These are phyloP conservation scores for Akabosia matsudoensis DNA, from an alignment of 1,140 invertebrate species.

Conservation along the genomic window DNA sequence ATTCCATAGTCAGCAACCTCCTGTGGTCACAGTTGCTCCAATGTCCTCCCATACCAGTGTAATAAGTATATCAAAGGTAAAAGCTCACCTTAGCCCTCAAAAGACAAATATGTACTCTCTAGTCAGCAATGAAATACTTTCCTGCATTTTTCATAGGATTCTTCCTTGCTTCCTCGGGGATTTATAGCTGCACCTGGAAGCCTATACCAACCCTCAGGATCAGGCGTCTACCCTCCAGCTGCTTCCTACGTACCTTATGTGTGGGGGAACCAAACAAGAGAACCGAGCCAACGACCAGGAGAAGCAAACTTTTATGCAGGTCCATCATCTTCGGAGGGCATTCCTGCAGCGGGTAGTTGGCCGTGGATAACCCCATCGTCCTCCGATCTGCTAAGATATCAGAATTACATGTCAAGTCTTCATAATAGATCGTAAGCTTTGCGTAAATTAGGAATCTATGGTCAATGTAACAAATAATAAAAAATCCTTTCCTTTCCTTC, in stretches of 20 bases:
- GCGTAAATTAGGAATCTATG: conserved; percentile 2
- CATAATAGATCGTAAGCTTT: conserved; percentile 20
- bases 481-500: too few species aligned
- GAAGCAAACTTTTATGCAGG: neutral
- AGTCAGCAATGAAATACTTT: conserved; percentile 20
- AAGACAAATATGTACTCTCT: neutral
- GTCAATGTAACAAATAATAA: too few species aligned
- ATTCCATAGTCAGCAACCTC: conserved; percentile 23
- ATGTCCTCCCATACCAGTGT: conserved; percentile 39
- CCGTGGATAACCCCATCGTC: conserved; percentile 23
- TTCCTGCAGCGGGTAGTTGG: conserved; percentile 14
- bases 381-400: conserved; percentile 28
- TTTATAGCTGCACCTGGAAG: neutral
- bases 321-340: neutral
- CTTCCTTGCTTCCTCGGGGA: neutral
- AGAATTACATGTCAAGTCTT: conserved; percentile 15
- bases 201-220: neutral
- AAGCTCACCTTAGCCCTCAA: conserved; percentile 1
- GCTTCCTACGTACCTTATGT: neutral
- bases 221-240: neutral
- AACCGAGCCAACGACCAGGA: neutral
- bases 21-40: conserved; percentile 45
- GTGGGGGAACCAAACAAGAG: neutral
- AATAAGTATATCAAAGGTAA: conserved; percentile 20
- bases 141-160: neutral